These are phyloP conservation scores for Microtus montanus DNA, from an alignment of 2,113 vertebrate genomes.

Conservation along the genomic window DNA sequence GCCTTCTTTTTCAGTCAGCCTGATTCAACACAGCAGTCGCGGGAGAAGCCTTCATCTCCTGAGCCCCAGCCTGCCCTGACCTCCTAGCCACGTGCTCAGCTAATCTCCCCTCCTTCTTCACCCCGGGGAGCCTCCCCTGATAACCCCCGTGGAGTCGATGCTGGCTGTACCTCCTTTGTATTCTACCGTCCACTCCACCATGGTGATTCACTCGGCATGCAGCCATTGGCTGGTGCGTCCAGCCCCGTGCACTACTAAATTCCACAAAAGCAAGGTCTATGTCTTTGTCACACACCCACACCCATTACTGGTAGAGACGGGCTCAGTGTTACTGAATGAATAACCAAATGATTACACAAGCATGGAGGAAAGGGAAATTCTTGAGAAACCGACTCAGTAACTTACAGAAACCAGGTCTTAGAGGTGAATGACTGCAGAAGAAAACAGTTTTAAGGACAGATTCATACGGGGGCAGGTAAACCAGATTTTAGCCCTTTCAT, in stretches of 20 bases:
- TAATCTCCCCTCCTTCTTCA: neutral
- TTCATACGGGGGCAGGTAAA: neutral
- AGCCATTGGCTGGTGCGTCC: neutral
- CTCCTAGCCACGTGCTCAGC: neutral
- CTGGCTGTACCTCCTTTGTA: neutral
- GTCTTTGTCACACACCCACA: neutral
- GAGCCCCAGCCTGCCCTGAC: neutral
- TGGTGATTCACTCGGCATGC: neutral
- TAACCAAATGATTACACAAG: neutral
- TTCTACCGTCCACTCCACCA: neutral
- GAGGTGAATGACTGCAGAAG: neutral
- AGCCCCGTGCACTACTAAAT: neutral
- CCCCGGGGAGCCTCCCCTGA: neutral
- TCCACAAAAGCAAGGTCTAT: slow-evolving; percentile 32
- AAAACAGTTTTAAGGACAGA: neutral
- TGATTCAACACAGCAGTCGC: neutral
- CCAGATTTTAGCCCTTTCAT: neutral
- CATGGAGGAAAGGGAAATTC: neutral
- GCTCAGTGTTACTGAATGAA: neutral
- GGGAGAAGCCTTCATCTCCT: neutral
- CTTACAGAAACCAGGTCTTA: slow-evolving; percentile 15
- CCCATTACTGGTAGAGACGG: neutral
- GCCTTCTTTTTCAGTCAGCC: neutral
- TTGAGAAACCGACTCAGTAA: slow-evolving; percentile 22
- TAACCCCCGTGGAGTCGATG: neutral